Conservation (phyloP, 2,113 vertebrate genomes). For the Zeus faber region DNA sequence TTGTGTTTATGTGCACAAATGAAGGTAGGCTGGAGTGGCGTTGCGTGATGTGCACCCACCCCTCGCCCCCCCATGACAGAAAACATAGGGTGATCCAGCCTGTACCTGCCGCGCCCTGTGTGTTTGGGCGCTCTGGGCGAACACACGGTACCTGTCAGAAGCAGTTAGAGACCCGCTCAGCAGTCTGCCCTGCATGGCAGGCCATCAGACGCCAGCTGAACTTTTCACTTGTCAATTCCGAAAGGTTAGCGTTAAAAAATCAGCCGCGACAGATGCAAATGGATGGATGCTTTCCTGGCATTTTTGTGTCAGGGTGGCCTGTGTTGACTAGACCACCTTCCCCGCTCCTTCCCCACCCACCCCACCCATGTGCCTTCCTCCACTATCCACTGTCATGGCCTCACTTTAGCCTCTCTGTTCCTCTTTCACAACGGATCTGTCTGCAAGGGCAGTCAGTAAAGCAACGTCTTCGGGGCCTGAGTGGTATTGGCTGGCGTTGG, state of each 20-base stretch:
- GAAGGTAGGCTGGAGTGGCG: conserved; percentile 29
- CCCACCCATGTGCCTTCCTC: not conserved
- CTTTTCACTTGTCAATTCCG: conserved; percentile 86
- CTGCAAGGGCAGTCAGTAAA: conserved; percentile 26
- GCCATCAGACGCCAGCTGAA: conserved; percentile 78
- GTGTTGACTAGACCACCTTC: conserved; percentile 45
- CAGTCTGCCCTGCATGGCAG: conserved; percentile 76
- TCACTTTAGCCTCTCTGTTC: conserved; percentile 26
- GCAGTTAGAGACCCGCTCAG: conserved; percentile 77
- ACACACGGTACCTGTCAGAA: conserved; percentile 87
- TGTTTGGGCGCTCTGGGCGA: conserved; percentile 71
- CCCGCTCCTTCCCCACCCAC: conserved; percentile 9
- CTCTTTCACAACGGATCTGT: conserved; percentile 47
- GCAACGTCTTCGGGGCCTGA: conserved; percentile 29
- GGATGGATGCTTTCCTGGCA: conserved; percentile 69
- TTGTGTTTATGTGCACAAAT: conserved; percentile 33
- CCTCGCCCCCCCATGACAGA: not conserved
- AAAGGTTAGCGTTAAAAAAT: conserved; percentile 83
- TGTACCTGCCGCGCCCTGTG: conserved; percentile 60
- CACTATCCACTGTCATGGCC: conserved; percentile 6
- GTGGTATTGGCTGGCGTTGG: too few species aligned
- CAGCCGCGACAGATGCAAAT: conserved; percentile 74
- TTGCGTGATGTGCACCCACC: conserved; percentile 25
- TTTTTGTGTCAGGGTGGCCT: conserved; percentile 53
- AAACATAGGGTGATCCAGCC: conserved; percentile 34